Evolutionary conservation across 2,888 invertebrate genomes (phyloP), one percentile per base, ranked within the genome.

Genomic region (Agelastica alni): DNA sequence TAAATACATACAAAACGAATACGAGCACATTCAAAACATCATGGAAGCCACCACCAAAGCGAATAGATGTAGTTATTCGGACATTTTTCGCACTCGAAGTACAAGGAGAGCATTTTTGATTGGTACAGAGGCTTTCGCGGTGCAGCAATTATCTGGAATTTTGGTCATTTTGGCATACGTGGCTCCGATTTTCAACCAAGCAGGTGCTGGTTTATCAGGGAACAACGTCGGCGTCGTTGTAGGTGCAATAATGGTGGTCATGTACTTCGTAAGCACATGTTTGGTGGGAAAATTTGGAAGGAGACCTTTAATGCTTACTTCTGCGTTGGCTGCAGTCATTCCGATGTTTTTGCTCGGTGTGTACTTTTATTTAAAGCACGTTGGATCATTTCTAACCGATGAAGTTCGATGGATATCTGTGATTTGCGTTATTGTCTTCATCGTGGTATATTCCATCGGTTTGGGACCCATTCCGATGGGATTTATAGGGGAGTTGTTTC

Each of bases 381-480:
- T 72, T 0, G 61, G 51, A 13, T 31, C 32, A 7, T 3, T 12
- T 10, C 39, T 58, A 17, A 10, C 56, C 6, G 69, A 73, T 0
- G 73, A 64, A n/a, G 77, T 89, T 37, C 72, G 80, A 0, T 89
- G 87, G 83, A 72, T 91, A 22, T 91, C 91, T 0, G 80, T 91
- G 7, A 71, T 84, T 2, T 83, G 88, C 0, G 75, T 91, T 39
- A 80, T 89, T 0, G 62, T 86, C n/a, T 91, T 85, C 77, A 86
- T 89, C 55, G 76, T 85, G 49, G 83, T 85, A 0, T 91, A 89
- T 77, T 86, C 88, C 59, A 2, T 68, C 78, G 83, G 85, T 1
- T 82, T 87, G 47, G 90, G 93, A 1, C 87, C 89, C 0, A 71
- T 91, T 26, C 87, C 89, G 0, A 90, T 90, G 90, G 86, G 89